These are phyloP conservation scores for Scortum barcoo DNA, from an alignment of 2,113 vertebrate species.

Conservation along the genomic window DNA sequence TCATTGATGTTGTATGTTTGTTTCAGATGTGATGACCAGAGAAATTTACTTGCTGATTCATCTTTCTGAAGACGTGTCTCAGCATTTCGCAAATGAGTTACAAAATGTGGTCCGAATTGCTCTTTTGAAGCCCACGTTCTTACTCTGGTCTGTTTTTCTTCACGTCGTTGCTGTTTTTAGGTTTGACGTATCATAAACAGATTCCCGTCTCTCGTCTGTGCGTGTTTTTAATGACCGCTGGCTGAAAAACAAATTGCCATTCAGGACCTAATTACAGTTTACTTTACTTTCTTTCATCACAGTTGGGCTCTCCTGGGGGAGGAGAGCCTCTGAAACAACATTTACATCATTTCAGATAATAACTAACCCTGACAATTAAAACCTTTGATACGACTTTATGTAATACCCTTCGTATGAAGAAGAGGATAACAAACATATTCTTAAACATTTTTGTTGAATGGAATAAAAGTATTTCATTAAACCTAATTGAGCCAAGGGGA, in stretches of 20 bases:
- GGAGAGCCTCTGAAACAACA: neutral
- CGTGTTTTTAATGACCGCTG: conserved; percentile 21
- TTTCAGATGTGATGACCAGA: neutral
- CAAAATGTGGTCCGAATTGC: neutral
- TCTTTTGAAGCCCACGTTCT: neutral
- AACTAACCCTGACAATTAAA: too few relatives aligned
- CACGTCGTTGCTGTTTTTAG: neutral
- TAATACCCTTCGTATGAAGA: neutral
- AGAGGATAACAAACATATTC: neutral
- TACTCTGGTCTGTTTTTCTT: neutral
- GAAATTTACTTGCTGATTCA: too few relatives aligned
- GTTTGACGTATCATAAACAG: neutral
- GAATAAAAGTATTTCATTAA: neutral
- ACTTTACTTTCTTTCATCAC: neutral
- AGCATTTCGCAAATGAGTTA: neutral
- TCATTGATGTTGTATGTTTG: neutral
- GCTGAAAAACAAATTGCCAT: conserved; percentile 6
- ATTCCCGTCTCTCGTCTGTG: neutral
- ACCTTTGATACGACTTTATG: neutral
- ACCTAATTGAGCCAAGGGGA: neutral
- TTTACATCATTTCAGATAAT: neutral
- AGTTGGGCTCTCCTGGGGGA: neutral
- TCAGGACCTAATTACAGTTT: neutral
- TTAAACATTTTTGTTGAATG: neutral
- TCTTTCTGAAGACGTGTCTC: too few relatives aligned